Conservation (phyloP, 2,888 invertebrate species). For the Resseliella maxima region DNA sequence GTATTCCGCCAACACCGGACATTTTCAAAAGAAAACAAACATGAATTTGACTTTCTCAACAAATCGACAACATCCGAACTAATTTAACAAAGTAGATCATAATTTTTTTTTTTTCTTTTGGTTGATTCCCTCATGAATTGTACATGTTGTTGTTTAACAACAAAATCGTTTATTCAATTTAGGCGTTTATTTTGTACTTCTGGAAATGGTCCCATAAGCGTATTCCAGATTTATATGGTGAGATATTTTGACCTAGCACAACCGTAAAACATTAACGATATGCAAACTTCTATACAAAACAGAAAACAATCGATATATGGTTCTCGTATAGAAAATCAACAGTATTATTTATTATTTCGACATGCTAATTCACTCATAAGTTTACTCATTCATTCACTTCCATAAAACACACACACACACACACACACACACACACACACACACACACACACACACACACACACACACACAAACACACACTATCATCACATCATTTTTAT, state of each 20-base stretch:
- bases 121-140: background rate
- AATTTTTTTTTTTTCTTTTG: too few relatives aligned
- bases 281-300: too few relatives aligned
- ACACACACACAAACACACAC: too few relatives aligned
- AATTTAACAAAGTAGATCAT: background rate
- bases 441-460: too few relatives aligned
- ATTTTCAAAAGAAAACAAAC: background rate
- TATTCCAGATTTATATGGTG: background rate
- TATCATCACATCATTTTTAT: background rate
- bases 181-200: background rate
- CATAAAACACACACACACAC: too few relatives aligned
- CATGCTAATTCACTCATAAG: too few relatives aligned
- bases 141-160: background rate
- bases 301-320: too few relatives aligned
- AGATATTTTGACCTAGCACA: slow-evolving; percentile 22
- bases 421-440: too few relatives aligned
- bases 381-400: too few relatives aligned
- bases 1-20: slow-evolving; percentile 30
- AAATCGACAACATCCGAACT: background rate
- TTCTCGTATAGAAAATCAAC: too few relatives aligned
- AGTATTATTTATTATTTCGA: too few relatives aligned
- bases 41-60: background rate
- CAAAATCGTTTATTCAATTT: background rate
- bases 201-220: background rate
- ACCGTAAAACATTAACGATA: background rate